Evolutionary conservation across 1,140 invertebrate genomes (phyloP), one percentile per base, ranked within the genome.

Genomic region (Orius insidiosus): DNA sequence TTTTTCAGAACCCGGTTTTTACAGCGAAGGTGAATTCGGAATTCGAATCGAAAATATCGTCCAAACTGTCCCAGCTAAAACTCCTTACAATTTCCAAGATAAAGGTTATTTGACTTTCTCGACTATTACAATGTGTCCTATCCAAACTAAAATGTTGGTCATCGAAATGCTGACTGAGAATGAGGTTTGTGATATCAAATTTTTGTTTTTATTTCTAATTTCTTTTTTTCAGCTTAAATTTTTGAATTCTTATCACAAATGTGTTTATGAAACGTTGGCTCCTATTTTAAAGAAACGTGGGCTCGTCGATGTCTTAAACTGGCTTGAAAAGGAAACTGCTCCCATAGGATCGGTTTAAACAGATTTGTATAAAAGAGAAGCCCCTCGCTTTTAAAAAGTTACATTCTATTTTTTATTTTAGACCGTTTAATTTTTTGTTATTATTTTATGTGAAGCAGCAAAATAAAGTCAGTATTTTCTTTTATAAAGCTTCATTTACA

Each of bases 71-170:
- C 66, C 74, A 47, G 71, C 75, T 14, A 64, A 75, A 4, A 70
- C 80, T 1, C 73, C 75, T 37, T 73, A 81, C 45, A 74, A 80
- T 61, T 78, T 77, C 55, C 73, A 71, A 35, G 73, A 82, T 30
- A 69, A 73, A 43, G 78, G 79, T 1, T 96, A 81, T 55, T 66
- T 97, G 1, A 85, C 76, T 1, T 97, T 98, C 67, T 79, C 87
- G 58, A 84, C 87, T 0, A 74, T 98, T 19, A 95, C 94, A 1
- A 64, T 95, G 51, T 88, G 85, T 9, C 95, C 95, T 1, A 92
- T 97, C 57, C 92, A 96, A 64, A 83, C 70, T 0, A 87, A 84
- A 54, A 70, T 96, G 62, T 69, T 98, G 36, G 71, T 82, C 50
- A 64, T 78, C 10, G 67, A 73, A 9, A 60, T 97, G 38, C 68